Base-by-base conservation (phyloP, 2,888 invertebrate genomes). In the Trichogramma dendrolimi region DNA sequence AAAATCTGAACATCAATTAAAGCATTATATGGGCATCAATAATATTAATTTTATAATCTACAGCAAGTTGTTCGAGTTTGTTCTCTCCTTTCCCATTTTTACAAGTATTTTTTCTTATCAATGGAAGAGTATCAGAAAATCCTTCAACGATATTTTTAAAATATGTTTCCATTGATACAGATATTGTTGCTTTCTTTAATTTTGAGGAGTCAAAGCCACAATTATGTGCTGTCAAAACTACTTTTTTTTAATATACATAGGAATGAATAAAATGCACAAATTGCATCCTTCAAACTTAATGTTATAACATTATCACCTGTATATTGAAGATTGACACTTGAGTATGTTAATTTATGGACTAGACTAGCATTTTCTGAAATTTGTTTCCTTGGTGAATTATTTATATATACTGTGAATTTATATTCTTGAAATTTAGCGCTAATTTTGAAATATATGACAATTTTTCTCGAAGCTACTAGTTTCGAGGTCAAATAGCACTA, bases 201-300 rank as follows among this genome's bases (percentile, higher is more conserved):
- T 10, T 47, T 10, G 59, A 46, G n/a, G 38, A 46, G 10, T 59
- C 59, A 52, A 59, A 59, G n/a, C 5, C 38, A 46, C 53, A 59
- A 10, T 52, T 59, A 52, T 59, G 39, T 43, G 59, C 53, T 6
- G 47, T 53, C 27, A 59, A 53, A 39, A 59, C 52, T 53, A 53
- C 44, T 59, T 38, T 39, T 52, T 52, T 53, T 10, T 44, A 59
- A 53, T 38, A 6, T 8, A 48, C 53, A 53, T 52, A 59, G 6
- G 27, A 59, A 59, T 14, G 14, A 5, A 44, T 48, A 52, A 59
- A 59, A 59, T 59, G 10, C 40, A n/a, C 27, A 38, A 10, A 46
- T 44, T n/a, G 38, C 47, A 4, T 59, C 46, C 39, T 27, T 3
- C 11, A 53, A n/a, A 27, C 5, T n/a, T 7, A 59, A 40, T n/a